Base-by-base conservation (phyloP, 2,113 vertebrate genomes). In the Dendrocopos noguchii region DNA sequence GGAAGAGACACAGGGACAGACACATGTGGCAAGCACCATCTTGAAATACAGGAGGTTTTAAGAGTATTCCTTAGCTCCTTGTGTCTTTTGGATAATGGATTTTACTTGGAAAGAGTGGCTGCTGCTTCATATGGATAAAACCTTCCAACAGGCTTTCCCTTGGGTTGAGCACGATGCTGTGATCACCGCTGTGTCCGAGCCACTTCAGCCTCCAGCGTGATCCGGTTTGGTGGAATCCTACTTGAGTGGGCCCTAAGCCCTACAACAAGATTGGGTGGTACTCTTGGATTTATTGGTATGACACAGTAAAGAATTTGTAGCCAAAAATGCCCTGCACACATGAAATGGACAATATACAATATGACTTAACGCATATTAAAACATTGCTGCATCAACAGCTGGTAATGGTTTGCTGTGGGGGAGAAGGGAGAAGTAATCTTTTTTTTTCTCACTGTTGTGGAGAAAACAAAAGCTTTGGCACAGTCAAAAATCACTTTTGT, bases 381-480 rank as follows among this genome's bases (percentile, higher is more conserved):
- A 60, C 84, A 82, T 6, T 66, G 39, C 70, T 73, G 56, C 77
- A 76, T 91, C 82, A 60, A 76, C 95, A 96, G 91, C 90, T 95
- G 95, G 94, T 78, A 93, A 53, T 67, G 33, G 80, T 96, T 97
- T 95, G n/a, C 83, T 94, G 68, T 71, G 90, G 88, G 52, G 33
- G 63, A 93, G 90, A 91, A 90, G 44, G 87, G 93, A 95, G 79
- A 94, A 92, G 80, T 79, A 0, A n/a, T 59, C 93, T 95, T 39
- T 36, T 36, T 39, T 95, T 94, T 94, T 90, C 44, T 90, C 19
- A 19, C 83, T 95, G 91, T 88, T 91, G 55, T 91, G 90, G 81
- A 70, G 93, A 90, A 95, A 90, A 94, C 93, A 95, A 95, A 97
- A 95, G 95, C 93, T 70, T 66, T 94, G 87, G 91, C 90, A 90